These are phyloP conservation scores for Sebastes reedi DNA, from an alignment of 2,797 vertebrate species.

Conservation along the genomic window DNA sequence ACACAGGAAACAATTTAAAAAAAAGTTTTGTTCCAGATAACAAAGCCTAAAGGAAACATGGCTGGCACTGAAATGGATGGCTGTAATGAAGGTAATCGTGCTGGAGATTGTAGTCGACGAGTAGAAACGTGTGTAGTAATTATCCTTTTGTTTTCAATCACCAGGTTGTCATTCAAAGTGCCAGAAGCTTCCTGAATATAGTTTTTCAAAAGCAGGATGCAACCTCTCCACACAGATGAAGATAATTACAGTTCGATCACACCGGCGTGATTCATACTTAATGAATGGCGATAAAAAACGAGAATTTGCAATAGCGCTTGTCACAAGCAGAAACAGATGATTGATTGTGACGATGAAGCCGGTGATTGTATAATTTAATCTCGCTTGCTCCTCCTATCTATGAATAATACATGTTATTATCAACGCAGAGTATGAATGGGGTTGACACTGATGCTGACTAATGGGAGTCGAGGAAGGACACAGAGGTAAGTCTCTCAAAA, in stretches of 20 bases:
- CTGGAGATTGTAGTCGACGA: conserved; percentile 4
- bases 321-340: conserved; percentile 20
- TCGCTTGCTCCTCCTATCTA: conserved; percentile 15
- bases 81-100: conserved; percentile 44
- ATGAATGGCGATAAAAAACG: not conserved
- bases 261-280: not conserved
- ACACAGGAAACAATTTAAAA: not conserved
- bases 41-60: not conserved
- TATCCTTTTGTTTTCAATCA: conserved; percentile 47
- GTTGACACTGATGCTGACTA: conserved; percentile 48
- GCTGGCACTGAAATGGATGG: not conserved
- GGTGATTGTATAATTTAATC: conserved; percentile 47
- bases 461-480: conserved; percentile 33
- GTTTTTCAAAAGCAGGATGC: conserved; percentile 31
- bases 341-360: conserved; percentile 12
- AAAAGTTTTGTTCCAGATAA: not conserved
- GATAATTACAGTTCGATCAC: conserved; percentile 16
- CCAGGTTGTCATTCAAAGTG: conserved; percentile 11
- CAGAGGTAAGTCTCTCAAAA: conserved; percentile 18
- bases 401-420: conserved; percentile 64
- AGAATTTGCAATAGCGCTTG: conserved; percentile 8
- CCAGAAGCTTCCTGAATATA: conserved; percentile 6
- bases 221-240: conserved; percentile 4
- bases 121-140: conserved; percentile 25
- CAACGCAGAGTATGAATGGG: conserved; percentile 21